Evolutionary conservation across 2,797 vertebrate genomes (phyloP).

Genomic region (Scyliorhinus canicula): DNA sequence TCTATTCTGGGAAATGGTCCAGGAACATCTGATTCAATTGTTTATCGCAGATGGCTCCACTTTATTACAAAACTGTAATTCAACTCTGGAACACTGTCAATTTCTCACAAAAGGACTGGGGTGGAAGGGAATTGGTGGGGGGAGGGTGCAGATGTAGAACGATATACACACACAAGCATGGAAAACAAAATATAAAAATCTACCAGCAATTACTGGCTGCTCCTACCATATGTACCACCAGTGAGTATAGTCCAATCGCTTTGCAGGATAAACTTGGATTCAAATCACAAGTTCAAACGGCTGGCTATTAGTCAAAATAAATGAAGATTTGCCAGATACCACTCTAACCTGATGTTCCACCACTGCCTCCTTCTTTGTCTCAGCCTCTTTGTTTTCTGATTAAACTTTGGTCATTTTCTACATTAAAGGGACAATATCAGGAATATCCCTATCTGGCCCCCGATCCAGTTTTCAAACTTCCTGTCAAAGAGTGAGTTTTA

Average conservation of each 20-base stretch:
- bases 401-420: neutral
- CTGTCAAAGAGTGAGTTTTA: too few species aligned
- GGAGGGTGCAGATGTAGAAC: neutral
- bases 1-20: conserved; percentile 5
- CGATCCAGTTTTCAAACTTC: too few species aligned
- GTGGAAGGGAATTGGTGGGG: neutral
- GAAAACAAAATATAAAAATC: neutral
- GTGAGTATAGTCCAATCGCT: neutral
- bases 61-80: neutral
- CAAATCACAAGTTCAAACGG: neutral
- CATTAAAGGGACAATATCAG: too few species aligned
- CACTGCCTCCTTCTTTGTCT: neutral
- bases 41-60: neutral
- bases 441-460: too few species aligned
- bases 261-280: neutral
- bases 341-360: neutral
- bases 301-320: neutral
- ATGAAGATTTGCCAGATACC: neutral
- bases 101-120: neutral
- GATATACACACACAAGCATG: neutral
- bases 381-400: neutral
- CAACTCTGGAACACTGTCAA: conserved; percentile 14
- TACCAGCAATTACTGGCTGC: neutral
- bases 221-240: neutral
- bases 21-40: conserved; percentile 35